phyloP scores from a whole-genome alignment of 2,888 invertebrate genomes.

The Dicyrtomina minuta region DNA sequence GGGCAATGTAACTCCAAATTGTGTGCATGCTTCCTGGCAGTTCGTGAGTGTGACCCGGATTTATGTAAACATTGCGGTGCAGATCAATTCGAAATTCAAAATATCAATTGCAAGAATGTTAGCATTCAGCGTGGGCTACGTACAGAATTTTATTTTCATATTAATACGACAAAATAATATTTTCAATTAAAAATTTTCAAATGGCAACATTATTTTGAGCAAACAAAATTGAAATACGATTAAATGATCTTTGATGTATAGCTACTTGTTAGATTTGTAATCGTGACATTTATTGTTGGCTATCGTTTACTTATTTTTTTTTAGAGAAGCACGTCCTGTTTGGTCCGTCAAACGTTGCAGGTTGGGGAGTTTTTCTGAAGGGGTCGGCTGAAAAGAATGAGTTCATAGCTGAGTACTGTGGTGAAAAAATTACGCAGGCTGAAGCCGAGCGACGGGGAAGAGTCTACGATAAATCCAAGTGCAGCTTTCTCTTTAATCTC shows the following conservation, averaged over 20 bases:
- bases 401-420: constrained; percentile 99
- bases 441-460: constrained; percentile 98
- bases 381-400: constrained; percentile 96
- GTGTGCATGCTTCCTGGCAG: constrained; percentile 97
- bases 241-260: too few species aligned
- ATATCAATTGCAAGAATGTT: constrained; percentile 88
- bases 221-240: too few species aligned
- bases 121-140: constrained; percentile 84
- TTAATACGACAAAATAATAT: too few species aligned
- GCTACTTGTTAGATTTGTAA: too few species aligned
- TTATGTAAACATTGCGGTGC: constrained; percentile 81
- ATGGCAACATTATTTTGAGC: too few species aligned
- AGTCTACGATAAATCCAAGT: constrained; percentile 99
- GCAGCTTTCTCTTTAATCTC: constrained; percentile 97
- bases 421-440: constrained; percentile 97
- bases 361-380: constrained; percentile 98
- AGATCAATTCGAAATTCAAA: constrained; percentile 69
- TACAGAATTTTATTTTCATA: too few species aligned
- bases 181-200: too few species aligned
- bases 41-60: constrained; percentile 98
- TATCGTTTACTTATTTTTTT: background rate
- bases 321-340: constrained; percentile 81
- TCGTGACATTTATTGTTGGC: too few species aligned
- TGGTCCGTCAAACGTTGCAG: constrained; percentile 97
- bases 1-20: constrained; percentile 99